Evolutionary conservation across 2,888 invertebrate species (phyloP).

Genomic region (Phania funesta): DNA sequence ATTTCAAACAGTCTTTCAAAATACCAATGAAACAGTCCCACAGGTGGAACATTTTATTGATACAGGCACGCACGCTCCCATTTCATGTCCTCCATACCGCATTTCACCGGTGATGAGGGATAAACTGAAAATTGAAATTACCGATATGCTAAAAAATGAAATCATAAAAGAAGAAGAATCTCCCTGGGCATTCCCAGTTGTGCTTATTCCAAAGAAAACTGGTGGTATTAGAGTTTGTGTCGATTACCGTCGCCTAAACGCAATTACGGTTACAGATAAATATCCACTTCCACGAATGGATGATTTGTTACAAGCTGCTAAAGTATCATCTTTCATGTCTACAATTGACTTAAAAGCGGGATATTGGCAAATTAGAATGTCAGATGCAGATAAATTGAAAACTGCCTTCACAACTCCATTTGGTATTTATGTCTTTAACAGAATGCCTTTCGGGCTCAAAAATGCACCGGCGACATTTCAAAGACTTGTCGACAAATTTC

Average conservation of each 20-base stretch:
- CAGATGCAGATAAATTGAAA: conserved; percentile 71
- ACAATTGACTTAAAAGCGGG: conserved; percentile 76
- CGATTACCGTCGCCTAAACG: conserved; percentile 72
- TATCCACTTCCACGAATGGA: conserved; percentile 78
- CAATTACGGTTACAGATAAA: conserved; percentile 70
- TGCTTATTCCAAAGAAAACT: conserved; percentile 72
- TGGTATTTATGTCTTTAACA: conserved; percentile 71
- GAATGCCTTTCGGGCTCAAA: conserved; percentile 75
- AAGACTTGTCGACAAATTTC: conserved; percentile 72
- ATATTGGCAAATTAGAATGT: conserved; percentile 75
- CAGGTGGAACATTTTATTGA: conserved; percentile 37
- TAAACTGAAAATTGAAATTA: conserved; percentile 18
- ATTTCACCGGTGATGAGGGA: conserved; percentile 37
- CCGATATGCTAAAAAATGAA: conserved; percentile 10
- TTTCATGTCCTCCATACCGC: conserved; percentile 45
- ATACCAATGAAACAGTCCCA: conserved; percentile 7
- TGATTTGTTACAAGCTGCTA: conserved; percentile 74
- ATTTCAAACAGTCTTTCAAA: conserved; percentile 4
- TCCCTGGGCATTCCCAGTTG: conserved; percentile 48
- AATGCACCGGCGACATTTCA: conserved; percentile 74
- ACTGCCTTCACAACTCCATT: conserved; percentile 75
- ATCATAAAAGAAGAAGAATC: conserved; percentile 38
- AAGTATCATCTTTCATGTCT: conserved; percentile 70
- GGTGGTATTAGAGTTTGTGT: conserved; percentile 70
- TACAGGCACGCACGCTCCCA: conserved; percentile 40